These are phyloP conservation scores for Collichthys lucidus DNA, from an alignment of 2,113 vertebrate species.

Conservation along the genomic window DNA sequence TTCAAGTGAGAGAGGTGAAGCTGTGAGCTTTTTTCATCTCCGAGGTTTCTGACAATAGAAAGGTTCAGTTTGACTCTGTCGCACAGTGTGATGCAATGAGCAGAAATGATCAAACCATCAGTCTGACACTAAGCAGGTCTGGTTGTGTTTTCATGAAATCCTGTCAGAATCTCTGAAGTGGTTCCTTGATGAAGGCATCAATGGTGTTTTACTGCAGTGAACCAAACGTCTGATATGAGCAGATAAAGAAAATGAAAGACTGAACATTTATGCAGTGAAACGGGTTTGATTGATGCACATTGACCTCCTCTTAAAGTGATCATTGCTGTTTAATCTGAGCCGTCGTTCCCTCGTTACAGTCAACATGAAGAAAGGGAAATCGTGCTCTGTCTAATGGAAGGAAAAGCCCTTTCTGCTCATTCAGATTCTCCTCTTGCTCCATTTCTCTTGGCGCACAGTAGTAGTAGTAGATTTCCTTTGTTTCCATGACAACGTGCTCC, in stretches of 20 bases:
- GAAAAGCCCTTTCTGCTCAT: conserved; percentile 58
- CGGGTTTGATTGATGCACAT: not conserved
- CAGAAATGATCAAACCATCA: not conserved
- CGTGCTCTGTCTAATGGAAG: not conserved
- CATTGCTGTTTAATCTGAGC: not conserved
- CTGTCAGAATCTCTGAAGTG: not conserved
- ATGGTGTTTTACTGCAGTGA: too few species aligned
- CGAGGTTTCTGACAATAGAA: not conserved
- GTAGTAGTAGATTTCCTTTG: conserved; percentile 52
- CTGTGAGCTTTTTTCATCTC: not conserved
- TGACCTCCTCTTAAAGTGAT: not conserved
- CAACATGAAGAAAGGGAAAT: not conserved
- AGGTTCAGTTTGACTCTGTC: not conserved
- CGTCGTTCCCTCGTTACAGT: too few species aligned
- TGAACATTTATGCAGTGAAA: not conserved
- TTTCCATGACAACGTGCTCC: conserved; percentile 74
- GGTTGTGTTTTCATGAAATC: not conserved
- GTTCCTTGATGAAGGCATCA: not conserved
- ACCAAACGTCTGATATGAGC: not conserved
- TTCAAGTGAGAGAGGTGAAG: not conserved
- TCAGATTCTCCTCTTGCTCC: conserved; percentile 48
- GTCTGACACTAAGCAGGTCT: not conserved
- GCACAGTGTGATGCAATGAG: conserved; percentile 33
- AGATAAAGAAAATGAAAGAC: not conserved
- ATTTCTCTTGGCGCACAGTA: conserved; percentile 15